Evolutionary conservation across 2,113 vertebrate genomes (phyloP).

Genomic region (Nannospalax galili): DNA sequence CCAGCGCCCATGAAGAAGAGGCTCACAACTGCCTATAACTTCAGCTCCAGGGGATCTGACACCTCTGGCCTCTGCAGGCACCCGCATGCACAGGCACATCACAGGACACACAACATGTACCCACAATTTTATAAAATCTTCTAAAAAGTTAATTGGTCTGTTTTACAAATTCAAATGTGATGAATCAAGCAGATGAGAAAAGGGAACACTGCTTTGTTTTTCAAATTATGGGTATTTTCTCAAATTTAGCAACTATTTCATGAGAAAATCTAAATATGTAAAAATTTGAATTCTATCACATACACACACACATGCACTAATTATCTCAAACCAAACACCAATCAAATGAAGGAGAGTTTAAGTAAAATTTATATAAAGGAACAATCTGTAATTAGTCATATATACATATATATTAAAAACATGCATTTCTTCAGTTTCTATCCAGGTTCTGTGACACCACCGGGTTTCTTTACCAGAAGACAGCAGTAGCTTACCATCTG

Average conservation of each 20-base stretch:
- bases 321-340: constrained; percentile 36
- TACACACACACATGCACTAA: neutral
- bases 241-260: neutral
- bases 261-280: constrained; percentile 47
- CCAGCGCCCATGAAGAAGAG: no score
- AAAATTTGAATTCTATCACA: constrained; percentile 21
- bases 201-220: neutral
- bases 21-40: no score
- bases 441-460: neutral
- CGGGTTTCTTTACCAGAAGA: neutral
- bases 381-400: neutral
- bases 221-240: neutral
- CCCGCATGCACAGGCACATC: no score
- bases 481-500: neutral
- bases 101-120: no score
- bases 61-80: no score
- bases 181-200: neutral
- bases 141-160: neutral
- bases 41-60: no score
- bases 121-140: no score
- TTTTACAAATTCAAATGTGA: constrained; percentile 21
- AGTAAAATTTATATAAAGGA: constrained; percentile 15
- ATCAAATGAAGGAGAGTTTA: neutral
- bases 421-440: neutral
- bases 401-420: neutral